Evolutionary conservation across 2,797 vertebrate genomes (phyloP), one percentile per base, ranked within the genome.

Genomic region (Sparidentex hasta): DNA sequence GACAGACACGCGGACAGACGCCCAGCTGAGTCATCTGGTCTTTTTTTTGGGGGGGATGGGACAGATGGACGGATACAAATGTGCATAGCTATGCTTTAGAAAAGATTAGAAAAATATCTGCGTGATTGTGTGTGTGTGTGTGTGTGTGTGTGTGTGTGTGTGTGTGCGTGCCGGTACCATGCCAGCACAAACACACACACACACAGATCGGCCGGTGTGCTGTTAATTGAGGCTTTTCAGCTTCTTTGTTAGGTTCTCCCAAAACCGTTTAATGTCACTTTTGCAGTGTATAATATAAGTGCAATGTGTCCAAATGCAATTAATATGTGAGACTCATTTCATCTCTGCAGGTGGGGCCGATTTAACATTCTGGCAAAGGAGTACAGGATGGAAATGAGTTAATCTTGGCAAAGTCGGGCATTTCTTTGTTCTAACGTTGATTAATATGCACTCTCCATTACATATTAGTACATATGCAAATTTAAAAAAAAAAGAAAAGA

Each of bases 21-120:
- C 74, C 88, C 90, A 82, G 78, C 85, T 71, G 85, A 85, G 87
- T 86, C 87, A 79, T 87, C 91, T 86, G 85, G 75, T 85, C 76
- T 70, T 74, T 29, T n/a, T n/a, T n/a, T n/a, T n/a, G 25, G 55
- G 78, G 82, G 79, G 79, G 74, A 54, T 4, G 61, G 82, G 75
- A 74, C 83, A 86, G 86, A 86, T 90, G 89, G 88, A 90, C 81
- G 12, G 64, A 80, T 69, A 83, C 58, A 67, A 75, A 80, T 54
- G 69, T 77, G 84, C 71, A 78, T 63, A 83, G 23, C 65, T 52
- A 27, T n/a, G 55, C 41, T 57, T 78, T 55, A 57, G 16, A 52
- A 76, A 62, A 78, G 65, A 79, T 79, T 71, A 74, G 71, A 74
- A 46, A 65, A 29, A 57, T 77, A 51, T 71, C n/a, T 18, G 63